phyloP scores from a whole-genome alignment of 2,888 invertebrate genomes.

The Lacanobia oleracea region DNA sequence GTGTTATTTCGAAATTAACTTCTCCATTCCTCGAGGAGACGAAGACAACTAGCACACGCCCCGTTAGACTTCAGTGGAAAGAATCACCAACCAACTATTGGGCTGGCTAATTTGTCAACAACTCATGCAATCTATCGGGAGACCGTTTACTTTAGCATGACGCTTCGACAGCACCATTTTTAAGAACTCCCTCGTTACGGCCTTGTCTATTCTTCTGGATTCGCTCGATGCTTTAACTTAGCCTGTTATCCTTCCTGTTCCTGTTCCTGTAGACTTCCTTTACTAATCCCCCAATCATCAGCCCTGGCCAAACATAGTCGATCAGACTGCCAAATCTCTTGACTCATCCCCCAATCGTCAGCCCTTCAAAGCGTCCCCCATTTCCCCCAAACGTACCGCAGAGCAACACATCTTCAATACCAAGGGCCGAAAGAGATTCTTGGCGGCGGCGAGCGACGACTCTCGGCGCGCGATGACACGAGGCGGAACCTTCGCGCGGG shows the following conservation, averaged over 20 bases:
- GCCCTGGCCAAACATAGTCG: neutral
- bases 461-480: conserved; percentile 80
- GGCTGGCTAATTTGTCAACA: too few species aligned
- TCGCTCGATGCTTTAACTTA: neutral
- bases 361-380: conserved; percentile 29
- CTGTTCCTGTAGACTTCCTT: too few species aligned
- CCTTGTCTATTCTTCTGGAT: too few species aligned
- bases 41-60: too few species aligned
- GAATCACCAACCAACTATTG: too few species aligned
- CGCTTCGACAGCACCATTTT: neutral
- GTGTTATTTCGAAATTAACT: too few species aligned
- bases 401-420: conserved; percentile 79
- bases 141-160: neutral
- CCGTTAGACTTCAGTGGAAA: too few species aligned
- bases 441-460: conserved; percentile 84
- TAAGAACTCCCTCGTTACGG: neutral
- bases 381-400: conserved; percentile 66
- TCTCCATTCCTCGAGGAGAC: too few species aligned
- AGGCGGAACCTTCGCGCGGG: conserved; percentile 83
- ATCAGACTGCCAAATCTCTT: too few species aligned
- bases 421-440: conserved; percentile 90
- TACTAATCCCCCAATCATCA: too few species aligned
- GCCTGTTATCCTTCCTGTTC: too few species aligned
- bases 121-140: neutral
- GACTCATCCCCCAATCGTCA: conserved; percentile 37